A percentile compares a stretch with the other conserved stretches of the same genome.
phyloP scores from a whole-genome alignment of 2,888 invertebrate species.

The Actias luna region DNA sequence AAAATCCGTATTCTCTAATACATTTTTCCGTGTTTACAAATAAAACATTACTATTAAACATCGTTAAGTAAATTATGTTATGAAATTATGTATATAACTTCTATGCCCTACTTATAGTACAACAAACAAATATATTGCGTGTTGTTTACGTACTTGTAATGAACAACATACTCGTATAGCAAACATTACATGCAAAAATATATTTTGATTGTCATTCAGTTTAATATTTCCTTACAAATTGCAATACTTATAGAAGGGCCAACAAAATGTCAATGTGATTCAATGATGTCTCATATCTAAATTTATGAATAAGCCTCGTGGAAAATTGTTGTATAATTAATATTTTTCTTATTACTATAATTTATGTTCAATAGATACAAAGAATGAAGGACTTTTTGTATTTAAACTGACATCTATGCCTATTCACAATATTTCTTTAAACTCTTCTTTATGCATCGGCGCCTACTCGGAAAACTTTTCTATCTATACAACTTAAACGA shows the following conservation, averaged over 20 bases:
- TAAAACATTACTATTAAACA: background rate
- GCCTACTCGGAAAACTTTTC: too few species aligned
- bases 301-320: background rate
- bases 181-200: conserved; percentile 34
- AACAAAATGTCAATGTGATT: conserved; percentile 11
- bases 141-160: background rate
- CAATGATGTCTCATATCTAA: conserved; percentile 3
- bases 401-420: too few species aligned
- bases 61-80: background rate
- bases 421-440: background rate
- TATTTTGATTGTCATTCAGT: conserved; percentile 16
- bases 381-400: background rate
- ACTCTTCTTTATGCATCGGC: background rate
- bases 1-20: background rate
- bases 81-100: background rate
- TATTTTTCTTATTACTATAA: too few species aligned
- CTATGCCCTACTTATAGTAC: background rate
- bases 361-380: background rate
- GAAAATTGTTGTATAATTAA: too few species aligned
- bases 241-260: background rate
- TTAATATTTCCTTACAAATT: conserved; percentile 6
- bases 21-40: background rate
- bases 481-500: too few species aligned
- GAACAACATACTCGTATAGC: conserved; percentile 26
- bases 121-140: conserved; percentile 12